A percentile compares a stretch with the other conserved stretches of the same genome.
These are phyloP conservation scores for Eurois occulta DNA, from an alignment of 2,888 invertebrate genomes.

Conservation along the genomic window DNA sequence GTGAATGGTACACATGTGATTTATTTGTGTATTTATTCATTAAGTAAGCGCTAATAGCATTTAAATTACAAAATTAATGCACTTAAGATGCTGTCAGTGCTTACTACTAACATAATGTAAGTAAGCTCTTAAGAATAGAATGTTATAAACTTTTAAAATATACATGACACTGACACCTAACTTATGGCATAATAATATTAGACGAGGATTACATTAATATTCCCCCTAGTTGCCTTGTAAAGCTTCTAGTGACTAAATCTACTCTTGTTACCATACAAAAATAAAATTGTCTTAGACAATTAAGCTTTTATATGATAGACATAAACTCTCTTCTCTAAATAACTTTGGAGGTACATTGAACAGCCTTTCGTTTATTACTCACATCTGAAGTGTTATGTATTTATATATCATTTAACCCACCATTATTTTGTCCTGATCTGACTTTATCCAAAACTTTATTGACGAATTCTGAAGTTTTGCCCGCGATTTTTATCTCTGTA, in stretches of 20 bases:
- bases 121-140: conserved; percentile 29
- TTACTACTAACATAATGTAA: conserved; percentile 42
- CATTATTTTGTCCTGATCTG: conserved; percentile 94
- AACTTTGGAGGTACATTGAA: conserved; percentile 90
- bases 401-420: conserved; percentile 94
- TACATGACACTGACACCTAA: conserved; percentile 70
- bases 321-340: conserved; percentile 84
- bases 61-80: conserved; percentile 31
- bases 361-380: conserved; percentile 88
- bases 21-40: conserved; percentile 61
- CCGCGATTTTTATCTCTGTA: conserved; percentile 96
- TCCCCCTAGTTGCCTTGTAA: conserved; percentile 84
- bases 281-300: conserved; percentile 89
- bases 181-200: conserved; percentile 74
- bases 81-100: conserved; percentile 45
- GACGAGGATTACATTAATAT: conserved; percentile 69
- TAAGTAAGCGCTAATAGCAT: conserved; percentile 51
- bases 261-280: conserved; percentile 84
- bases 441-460: conserved; percentile 97
- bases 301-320: conserved; percentile 82
- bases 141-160: conserved; percentile 55
- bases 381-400: conserved; percentile 72
- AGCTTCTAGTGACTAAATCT: conserved; percentile 85
- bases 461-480: conserved; percentile 97
- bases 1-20: conserved; percentile 63